phyloP scores from a whole-genome alignment of 2,888 invertebrate species.

The Drosophila anceps region DNA sequence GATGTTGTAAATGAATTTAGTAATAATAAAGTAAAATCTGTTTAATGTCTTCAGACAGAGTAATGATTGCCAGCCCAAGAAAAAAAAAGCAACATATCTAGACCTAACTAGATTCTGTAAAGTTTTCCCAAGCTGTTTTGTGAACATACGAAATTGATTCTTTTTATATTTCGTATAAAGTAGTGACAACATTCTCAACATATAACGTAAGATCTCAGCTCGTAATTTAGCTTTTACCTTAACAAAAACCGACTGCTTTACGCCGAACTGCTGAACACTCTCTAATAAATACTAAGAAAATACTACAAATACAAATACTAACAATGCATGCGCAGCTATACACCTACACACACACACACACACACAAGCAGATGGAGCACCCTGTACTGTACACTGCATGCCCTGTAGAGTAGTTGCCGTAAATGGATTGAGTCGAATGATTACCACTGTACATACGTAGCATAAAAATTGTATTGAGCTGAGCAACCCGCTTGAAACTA shows the following conservation, averaged over 20 bases:
- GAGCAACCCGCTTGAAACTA: conserved; percentile 38
- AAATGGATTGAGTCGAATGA: conserved; percentile 28
- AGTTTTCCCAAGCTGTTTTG: neutral
- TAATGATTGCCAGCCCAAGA: too few species aligned
- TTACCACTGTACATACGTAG: conserved; percentile 43
- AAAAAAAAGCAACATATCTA: too few species aligned
- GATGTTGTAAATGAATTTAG: neutral
- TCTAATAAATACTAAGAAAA: conserved; percentile 12
- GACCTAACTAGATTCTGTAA: neutral
- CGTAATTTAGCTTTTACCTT: neutral
- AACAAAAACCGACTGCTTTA: conserved; percentile 9
- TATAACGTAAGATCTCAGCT: neutral
- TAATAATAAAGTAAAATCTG: neutral
- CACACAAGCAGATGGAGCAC: conserved; percentile 44
- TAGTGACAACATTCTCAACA: neutral
- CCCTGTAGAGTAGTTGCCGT: conserved; percentile 31
- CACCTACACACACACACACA: conserved; percentile 10
- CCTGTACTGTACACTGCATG: conserved; percentile 52
- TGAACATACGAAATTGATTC: neutral
- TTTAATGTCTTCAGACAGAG: too few species aligned
- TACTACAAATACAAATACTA: conserved; percentile 15
- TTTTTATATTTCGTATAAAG: neutral
- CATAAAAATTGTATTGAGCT: conserved; percentile 17
- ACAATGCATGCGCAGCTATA: conserved; percentile 42
- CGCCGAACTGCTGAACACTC: conserved; percentile 9